Base-by-base conservation (phyloP, 2,888 invertebrate species). In the Netelia melanura region DNA sequence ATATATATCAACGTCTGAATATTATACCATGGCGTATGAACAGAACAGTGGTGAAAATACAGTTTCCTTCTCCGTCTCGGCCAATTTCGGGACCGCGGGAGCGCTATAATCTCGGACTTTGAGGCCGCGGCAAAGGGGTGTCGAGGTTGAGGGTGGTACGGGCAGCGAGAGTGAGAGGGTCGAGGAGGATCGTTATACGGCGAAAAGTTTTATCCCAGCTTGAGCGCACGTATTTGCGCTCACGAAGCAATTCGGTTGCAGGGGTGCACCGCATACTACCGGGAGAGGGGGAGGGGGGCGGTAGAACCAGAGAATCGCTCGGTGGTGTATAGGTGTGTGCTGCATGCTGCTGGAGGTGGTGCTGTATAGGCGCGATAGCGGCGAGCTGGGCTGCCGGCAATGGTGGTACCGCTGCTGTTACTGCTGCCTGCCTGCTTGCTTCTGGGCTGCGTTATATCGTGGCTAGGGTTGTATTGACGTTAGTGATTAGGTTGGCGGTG, bases 401-500 rank as follows among this genome's bases (percentile, higher is more conserved):
- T 21, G 62, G 61, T 44, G 43, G 62, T 74, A 67, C 58, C 62
- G 72, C 52, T 52, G 21, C 72, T 75, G 75, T 56, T 74, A 81
- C 68, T 71, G 71, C 38, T 38, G 38, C 38, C 38, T 38, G 54
- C n/a, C 17, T 54, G 54, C 54, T 54, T 14, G 54, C 14, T 54
- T 14, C 5, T 17, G 54, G n/a, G 68, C 44, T 64, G 72, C 48
- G 58, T 44, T 80, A 74, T 75, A 85, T 65, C 77, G 70, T 62
- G 2, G 70, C 75, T 17, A 58, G 54, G 77, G 62, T 68, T 79
- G 77, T 83, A 85, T 86, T 86, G 85, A 85, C 85, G 85, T 86
- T 85, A 81, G 85, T 85, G 83, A 86, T 86, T 85, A 86, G 80
- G 81, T 80, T 79, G 81, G 82, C 70, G 85, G 81, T 83, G 65